Conservation (phyloP, 2,888 invertebrate species). For the Drosophila mimetica region DNA sequence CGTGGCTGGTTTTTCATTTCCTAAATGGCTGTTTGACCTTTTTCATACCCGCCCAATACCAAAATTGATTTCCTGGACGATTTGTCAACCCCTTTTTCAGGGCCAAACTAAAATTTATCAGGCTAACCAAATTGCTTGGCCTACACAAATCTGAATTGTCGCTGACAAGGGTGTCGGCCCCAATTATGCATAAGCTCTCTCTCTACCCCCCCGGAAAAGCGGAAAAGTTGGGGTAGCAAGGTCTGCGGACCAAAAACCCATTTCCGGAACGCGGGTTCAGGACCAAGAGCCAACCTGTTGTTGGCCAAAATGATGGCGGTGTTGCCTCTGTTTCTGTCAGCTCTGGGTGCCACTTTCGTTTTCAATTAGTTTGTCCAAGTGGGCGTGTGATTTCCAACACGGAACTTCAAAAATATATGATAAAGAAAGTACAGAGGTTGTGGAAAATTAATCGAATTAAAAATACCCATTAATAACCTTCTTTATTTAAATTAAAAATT, state of each 20-base stretch:
- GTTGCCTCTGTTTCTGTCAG: constrained; percentile 20
- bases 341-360: constrained; percentile 60
- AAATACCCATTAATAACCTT: constrained; percentile 2
- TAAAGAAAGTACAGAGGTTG: neutral
- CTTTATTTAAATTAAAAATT: neutral
- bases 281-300: constrained; percentile 59
- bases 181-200: constrained; percentile 68
- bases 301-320: constrained; percentile 32
- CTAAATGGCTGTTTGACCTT: constrained; percentile 73
- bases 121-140: constrained; percentile 62
- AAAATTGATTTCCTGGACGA: constrained; percentile 77
- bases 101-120: constrained; percentile 58
- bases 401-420: constrained; percentile 18
- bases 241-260: constrained; percentile 25
- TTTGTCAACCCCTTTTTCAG: constrained; percentile 71
- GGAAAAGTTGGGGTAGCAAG: constrained; percentile 1
- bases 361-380: constrained; percentile 77
- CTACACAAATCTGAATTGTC: constrained; percentile 57
- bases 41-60: constrained; percentile 40
- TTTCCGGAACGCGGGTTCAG: constrained; percentile 28
- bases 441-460: neutral
- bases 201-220: neutral
- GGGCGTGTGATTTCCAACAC: constrained; percentile 78
- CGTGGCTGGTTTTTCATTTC: constrained; percentile 68
- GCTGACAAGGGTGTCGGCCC: constrained; percentile 76